Evolutionary conservation across 2,888 invertebrate species (phyloP).

Genomic region (Hypselothyrea guttata): DNA sequence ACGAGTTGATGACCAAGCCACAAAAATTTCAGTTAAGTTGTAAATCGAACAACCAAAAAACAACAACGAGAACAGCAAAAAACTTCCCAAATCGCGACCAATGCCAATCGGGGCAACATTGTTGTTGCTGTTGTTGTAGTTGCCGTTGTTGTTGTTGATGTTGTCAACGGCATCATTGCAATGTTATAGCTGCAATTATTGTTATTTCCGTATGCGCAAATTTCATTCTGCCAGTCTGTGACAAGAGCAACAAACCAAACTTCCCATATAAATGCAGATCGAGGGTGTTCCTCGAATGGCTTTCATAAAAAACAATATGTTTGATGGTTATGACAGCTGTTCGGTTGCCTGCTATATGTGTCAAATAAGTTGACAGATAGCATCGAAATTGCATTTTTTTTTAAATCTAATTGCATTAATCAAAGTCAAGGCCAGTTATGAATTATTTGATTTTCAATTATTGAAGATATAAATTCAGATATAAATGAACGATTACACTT

Average conservation of each 20-base stretch:
- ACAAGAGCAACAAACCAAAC: slow-evolving; percentile 36
- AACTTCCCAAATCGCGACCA: slow-evolving; percentile 39
- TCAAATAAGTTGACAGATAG: slow-evolving; percentile 11
- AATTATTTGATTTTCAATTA: background rate
- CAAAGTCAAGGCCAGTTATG: slow-evolving; percentile 2
- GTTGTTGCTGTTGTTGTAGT: slow-evolving; percentile 21
- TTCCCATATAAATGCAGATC: slow-evolving; percentile 28
- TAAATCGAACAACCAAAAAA: slow-evolving; percentile 52
- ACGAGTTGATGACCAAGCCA: slow-evolving; percentile 71
- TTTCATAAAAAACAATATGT: slow-evolving; percentile 16
- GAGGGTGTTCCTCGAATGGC: slow-evolving; percentile 27
- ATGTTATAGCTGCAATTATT: slow-evolving; percentile 68
- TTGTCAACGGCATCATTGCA: slow-evolving; percentile 53
- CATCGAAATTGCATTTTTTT: slow-evolving; percentile 4
- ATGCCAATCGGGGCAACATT: slow-evolving; percentile 58
- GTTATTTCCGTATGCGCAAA: slow-evolving; percentile 66
- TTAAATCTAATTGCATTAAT: slow-evolving; percentile 11
- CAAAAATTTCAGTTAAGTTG: slow-evolving; percentile 63
- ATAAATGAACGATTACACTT: too few species aligned
- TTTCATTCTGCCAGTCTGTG: slow-evolving; percentile 50
- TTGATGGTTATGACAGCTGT: slow-evolving; percentile 38
- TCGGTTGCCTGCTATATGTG: slow-evolving; percentile 2
- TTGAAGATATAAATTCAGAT: background rate
- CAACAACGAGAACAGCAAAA: slow-evolving; percentile 8
- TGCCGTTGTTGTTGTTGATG: slow-evolving; percentile 17